Evolutionary conservation across 2,113 vertebrate genomes (phyloP), one percentile per base, ranked within the genome.

Genomic region (Poeciliopsis occidentalis): DNA sequence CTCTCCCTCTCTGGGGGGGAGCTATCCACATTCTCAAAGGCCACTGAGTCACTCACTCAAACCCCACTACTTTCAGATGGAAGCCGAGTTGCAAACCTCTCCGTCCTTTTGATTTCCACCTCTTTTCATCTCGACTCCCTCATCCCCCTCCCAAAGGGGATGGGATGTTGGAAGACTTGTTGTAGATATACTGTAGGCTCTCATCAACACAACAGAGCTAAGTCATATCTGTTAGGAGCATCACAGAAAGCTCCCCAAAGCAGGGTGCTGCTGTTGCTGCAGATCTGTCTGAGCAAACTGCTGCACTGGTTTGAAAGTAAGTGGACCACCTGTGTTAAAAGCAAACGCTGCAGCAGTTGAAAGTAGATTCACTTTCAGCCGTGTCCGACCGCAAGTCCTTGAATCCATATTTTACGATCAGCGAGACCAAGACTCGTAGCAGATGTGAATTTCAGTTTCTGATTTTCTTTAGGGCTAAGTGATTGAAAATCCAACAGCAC

Each of bases 61-160:
- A 79, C 88, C 71, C 61, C 62, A 63, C 85, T 91, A 89, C 91
- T 91, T 90, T 87, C 78, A 88, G 89, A 67, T 77, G 51, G 61
- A 71, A 70, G 73, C 71, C 79, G 84, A 80, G 78, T 84, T 87
- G 69, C 37, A n/a, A 84, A 84, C 88, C 82, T 74, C 54, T 85
- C 82, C 81, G 67, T 82, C 62, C 77, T 47, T 90, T 78, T 88
- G 83, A 87, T 88, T 85, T 87, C 84, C 60, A 60, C 71, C 73
- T 77, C 77, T 81, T 91, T 88, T 91, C 84, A 88, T 91, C 85
- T 85, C 51, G 66, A 51, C 84, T 73, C 68, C 78, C 76, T 79
- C 74, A 70, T 79, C 84, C 76, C 84, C 88, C 84, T 76, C 85
- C 88, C 6, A 12, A 72, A 70, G 85, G 86, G 78, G 78, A 57